Evolutionary conservation across 2,888 invertebrate genomes (phyloP).

Genomic region (Plemyria rubiginata): DNA sequence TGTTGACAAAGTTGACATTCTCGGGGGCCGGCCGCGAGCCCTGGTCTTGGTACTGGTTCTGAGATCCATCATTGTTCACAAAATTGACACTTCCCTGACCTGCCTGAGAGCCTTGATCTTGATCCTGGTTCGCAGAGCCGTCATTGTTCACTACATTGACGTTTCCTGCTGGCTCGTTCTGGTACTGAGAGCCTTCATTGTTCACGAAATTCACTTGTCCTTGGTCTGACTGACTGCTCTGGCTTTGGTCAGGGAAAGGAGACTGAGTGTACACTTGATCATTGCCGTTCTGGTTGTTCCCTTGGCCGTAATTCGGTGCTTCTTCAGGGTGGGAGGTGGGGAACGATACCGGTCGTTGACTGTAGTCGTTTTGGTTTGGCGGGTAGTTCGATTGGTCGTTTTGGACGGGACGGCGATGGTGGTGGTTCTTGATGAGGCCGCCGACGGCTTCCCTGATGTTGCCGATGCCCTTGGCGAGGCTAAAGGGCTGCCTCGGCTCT

Average conservation of each 20-base stretch:
- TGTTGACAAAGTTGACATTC: conserved; percentile 26
- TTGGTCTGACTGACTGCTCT: conserved; percentile 7
- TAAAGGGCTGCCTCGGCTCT: conserved; percentile 25
- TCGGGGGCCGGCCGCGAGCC: conserved; percentile 11
- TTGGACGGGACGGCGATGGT: conserved; percentile 22
- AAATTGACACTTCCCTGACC: conserved; percentile 19
- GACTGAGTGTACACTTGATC: conserved; percentile 18
- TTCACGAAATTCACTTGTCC: conserved; percentile 25
- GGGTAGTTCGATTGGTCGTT: conserved; percentile 17
- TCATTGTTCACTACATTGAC: no score
- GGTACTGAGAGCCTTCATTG: conserved; percentile 16
- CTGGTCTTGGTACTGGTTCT: conserved; percentile 12
- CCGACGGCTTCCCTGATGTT: conserved; percentile 31
- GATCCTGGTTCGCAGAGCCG: not conserved
- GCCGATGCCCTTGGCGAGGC: conserved; percentile 24
- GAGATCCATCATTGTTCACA: conserved; percentile 20
- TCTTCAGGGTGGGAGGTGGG: conserved; percentile 36
- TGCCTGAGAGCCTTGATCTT: conserved; percentile 7
- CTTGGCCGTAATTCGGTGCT: conserved; percentile 30
- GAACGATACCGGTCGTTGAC: conserved; percentile 33
- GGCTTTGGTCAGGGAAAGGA: conserved; percentile 12
- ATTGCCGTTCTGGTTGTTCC: conserved; percentile 4
- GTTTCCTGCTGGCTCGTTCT: no score
- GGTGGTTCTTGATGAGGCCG: conserved; percentile 19
- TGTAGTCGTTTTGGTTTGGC: conserved; percentile 20